A percentile compares a stretch with the other conserved stretches of the same genome.
These are phyloP conservation scores for Lampropteryx suffumata DNA, from an alignment of 2,888 invertebrate genomes.

Conservation along the genomic window DNA sequence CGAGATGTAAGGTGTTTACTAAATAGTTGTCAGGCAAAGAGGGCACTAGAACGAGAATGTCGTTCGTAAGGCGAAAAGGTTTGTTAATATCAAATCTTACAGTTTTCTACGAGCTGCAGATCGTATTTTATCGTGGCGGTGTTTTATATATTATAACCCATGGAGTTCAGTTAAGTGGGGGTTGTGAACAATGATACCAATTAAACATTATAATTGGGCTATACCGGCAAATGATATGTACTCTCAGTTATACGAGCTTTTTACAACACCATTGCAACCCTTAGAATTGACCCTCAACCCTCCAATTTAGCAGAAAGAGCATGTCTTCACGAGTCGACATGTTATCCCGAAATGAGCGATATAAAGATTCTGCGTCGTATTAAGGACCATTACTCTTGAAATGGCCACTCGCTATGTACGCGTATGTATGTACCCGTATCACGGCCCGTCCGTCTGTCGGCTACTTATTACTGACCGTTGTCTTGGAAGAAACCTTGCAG, in stretches of 20 bases:
- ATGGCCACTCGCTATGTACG: slow-evolving; percentile 12
- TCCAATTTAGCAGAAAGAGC: slow-evolving; percentile 28
- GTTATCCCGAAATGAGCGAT: slow-evolving; percentile 22
- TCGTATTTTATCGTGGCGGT: too few species aligned
- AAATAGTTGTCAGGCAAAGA: too few species aligned
- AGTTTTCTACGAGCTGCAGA: too few species aligned
- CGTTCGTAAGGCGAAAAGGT: too few species aligned
- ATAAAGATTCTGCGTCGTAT: slow-evolving; percentile 25
- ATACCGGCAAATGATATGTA: neutral
- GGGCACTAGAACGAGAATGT: too few species aligned
- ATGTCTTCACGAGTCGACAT: slow-evolving; percentile 21
- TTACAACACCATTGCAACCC: slow-evolving; percentile 11
- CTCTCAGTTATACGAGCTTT: slow-evolving; percentile 12
- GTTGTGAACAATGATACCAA: neutral
- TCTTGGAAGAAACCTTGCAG: slow-evolving; percentile 2
- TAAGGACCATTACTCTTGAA: slow-evolving; percentile 21
- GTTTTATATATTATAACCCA: too few species aligned
- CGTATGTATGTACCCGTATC: slow-evolving; percentile 19
- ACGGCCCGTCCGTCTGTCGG: slow-evolving; percentile 13
- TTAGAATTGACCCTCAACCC: slow-evolving; percentile 20
- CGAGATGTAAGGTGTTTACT: too few species aligned
- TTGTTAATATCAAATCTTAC: too few species aligned
- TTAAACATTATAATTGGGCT: slow-evolving; percentile 1
- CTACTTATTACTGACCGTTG: slow-evolving; percentile 24
- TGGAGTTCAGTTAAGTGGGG: neutral